Evolutionary conservation across 2,797 vertebrate genomes (phyloP).

Genomic region (Myripristis jacobus): DNA sequence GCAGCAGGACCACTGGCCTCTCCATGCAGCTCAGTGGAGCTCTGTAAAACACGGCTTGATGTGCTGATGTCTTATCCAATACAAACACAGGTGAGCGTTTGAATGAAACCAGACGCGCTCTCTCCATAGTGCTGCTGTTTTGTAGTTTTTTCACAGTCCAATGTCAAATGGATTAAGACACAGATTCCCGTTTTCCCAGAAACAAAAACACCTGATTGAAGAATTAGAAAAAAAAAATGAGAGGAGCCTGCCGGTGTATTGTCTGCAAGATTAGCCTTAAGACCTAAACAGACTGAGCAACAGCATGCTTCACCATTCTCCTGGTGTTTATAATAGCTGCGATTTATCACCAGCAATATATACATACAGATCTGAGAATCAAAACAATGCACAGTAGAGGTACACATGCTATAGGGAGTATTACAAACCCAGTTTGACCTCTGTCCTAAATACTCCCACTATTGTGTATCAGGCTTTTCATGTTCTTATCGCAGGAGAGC

Average conservation of each 20-base stretch:
- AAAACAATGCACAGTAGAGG: conserved; percentile 22
- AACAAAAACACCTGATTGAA: conserved; percentile 46
- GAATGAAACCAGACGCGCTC: conserved; percentile 64
- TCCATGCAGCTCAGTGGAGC: conserved; percentile 36
- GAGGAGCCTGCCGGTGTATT: conserved; percentile 25
- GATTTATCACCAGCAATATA: conserved; percentile 16
- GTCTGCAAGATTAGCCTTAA: conserved; percentile 28
- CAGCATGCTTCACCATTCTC: conserved; percentile 24
- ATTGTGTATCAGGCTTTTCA: conserved; percentile 63
- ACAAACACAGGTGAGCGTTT: conserved; percentile 68
- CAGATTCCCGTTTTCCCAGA: conserved; percentile 31
- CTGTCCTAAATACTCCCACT: conserved; percentile 67
- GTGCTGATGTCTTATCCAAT: conserved; percentile 53
- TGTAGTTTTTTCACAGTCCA: conserved; percentile 39
- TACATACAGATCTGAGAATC: conserved; percentile 16
- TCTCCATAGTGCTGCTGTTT: conserved; percentile 15
- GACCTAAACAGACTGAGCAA: conserved; percentile 21
- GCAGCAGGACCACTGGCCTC: conserved; percentile 36
- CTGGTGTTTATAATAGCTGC: conserved; percentile 15
- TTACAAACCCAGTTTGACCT: conserved; percentile 59
- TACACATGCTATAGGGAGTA: not conserved
- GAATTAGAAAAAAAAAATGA: conserved; percentile 18
- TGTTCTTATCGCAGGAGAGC: conserved; percentile 71
- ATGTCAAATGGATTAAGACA: conserved; percentile 54
- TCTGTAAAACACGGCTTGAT: conserved; percentile 45